A percentile compares a stretch with the other conserved stretches of the same genome.
phyloP scores from a whole-genome alignment of 1,140 invertebrate genomes.

The Propsilocerus akamusi region DNA sequence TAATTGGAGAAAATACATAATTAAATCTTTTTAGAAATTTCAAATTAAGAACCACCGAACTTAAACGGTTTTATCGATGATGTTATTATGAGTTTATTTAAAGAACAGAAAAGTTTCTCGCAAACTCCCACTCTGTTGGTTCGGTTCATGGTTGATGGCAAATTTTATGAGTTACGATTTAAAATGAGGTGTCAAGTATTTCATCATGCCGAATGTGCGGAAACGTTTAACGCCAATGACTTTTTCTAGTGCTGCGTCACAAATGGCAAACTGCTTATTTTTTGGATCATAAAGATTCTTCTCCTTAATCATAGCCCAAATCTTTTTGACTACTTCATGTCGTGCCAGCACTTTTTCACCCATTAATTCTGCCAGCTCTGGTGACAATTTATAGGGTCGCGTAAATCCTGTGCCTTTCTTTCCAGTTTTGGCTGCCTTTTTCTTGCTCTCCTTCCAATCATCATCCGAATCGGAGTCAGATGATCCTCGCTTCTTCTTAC shows the following conservation, averaged over 20 bases:
- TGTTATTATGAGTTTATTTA: background rate
- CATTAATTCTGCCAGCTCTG: slow-evolving; percentile 67
- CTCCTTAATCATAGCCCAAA: slow-evolving; percentile 87
- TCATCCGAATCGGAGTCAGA: slow-evolving; percentile 57
- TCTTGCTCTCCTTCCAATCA: slow-evolving; percentile 51
- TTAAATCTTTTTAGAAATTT: background rate
- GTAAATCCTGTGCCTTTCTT: slow-evolving; percentile 64
- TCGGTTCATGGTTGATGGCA: background rate
- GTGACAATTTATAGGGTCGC: slow-evolving; percentile 61
- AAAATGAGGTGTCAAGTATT: slow-evolving; percentile 83
- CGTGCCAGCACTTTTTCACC: slow-evolving; percentile 69
- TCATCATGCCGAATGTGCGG: slow-evolving; percentile 89
- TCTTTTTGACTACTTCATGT: slow-evolving; percentile 81
- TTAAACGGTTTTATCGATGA: too few species aligned
- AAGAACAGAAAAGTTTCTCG: background rate
- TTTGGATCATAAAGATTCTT: slow-evolving; percentile 81
- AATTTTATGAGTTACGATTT: slow-evolving; percentile 8
- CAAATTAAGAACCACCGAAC: too few species aligned
- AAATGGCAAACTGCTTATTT: slow-evolving; percentile 86
- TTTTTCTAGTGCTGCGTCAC: slow-evolving; percentile 75
- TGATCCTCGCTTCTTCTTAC: slow-evolving; percentile 39
- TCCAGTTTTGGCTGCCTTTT: slow-evolving; percentile 24
- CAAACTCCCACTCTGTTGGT: background rate
- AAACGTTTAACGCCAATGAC: slow-evolving; percentile 80
- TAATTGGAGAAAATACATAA: background rate